Percentiles rank a stretch among this genome's conserved stretches.
phyloP scores from a whole-genome alignment of 2,888 invertebrate genomes.

The Blera fallax region DNA sequence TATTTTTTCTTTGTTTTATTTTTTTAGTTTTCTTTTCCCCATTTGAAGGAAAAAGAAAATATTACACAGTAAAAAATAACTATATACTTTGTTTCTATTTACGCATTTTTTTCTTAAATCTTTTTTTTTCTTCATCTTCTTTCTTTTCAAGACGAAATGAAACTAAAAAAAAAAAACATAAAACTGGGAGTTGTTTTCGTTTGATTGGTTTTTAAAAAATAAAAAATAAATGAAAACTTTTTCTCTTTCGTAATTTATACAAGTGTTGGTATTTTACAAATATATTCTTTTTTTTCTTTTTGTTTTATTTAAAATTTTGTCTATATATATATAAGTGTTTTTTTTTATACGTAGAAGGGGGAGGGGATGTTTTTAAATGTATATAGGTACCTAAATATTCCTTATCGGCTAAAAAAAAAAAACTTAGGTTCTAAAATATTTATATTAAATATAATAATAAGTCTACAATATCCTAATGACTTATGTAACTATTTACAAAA shows the following conservation, averaged over 20 bases:
- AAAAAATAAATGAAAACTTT: conserved; percentile 8
- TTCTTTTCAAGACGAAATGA: conserved; percentile 43
- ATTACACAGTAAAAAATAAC: conserved; percentile 72
- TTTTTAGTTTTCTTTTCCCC: conserved; percentile 31
- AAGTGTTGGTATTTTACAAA: conserved; percentile 62
- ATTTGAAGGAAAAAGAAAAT: conserved; percentile 63
- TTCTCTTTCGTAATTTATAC: conserved; percentile 34
- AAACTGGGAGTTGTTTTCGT: conserved; percentile 57
- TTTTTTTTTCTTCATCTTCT: conserved; percentile 69
- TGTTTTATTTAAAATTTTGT: conserved; percentile 55
- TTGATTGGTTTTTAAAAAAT: conserved; percentile 27
- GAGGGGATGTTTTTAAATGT: conserved; percentile 48
- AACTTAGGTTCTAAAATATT: conserved; percentile 65
- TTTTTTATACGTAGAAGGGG: conserved; percentile 53
- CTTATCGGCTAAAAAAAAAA: conserved; percentile 48
- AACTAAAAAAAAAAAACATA: conserved; percentile 39
- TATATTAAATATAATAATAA: conserved; percentile 73
- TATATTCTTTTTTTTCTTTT: conserved; percentile 51
- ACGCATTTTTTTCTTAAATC: conserved; percentile 69
- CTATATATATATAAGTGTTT: conserved; percentile 48
- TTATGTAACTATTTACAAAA: conserved; percentile 80
- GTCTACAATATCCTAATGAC: conserved; percentile 78
- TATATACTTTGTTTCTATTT: conserved; percentile 65
- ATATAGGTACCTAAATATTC: conserved; percentile 72
- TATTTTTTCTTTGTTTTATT: conserved; percentile 59